These are phyloP conservation scores for Epinephelus fuscoguttatus DNA, from an alignment of 2,113 vertebrate genomes.

Conservation along the genomic window DNA sequence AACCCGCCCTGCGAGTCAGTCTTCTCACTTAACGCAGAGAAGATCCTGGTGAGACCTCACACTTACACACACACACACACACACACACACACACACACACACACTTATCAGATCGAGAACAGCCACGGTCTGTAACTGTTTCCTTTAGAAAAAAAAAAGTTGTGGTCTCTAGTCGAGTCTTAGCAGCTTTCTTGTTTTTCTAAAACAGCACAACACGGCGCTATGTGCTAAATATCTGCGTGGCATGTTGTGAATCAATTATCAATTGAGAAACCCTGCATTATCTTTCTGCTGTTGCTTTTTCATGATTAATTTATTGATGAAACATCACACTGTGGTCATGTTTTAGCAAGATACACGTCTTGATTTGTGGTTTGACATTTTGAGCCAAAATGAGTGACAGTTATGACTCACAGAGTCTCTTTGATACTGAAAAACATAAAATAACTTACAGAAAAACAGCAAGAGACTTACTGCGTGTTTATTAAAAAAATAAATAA, in stretches of 20 bases:
- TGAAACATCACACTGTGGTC: not conserved
- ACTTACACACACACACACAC: slow-evolving; percentile 10
- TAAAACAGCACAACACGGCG: not conserved
- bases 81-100: slow-evolving; percentile 16
- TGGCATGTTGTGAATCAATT: not conserved
- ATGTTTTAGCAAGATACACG: not conserved
- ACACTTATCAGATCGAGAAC: not conserved
- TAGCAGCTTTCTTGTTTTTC: not conserved
- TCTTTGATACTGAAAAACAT: not conserved
- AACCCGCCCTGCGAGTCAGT: slow-evolving; percentile 91
- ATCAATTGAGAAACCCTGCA: not conserved
- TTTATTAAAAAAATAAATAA: not conserved
- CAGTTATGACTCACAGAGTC: not conserved
- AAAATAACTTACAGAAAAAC: not conserved
- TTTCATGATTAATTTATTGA: too few species aligned
- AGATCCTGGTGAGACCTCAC: slow-evolving; percentile 90
- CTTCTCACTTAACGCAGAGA: slow-evolving; percentile 94
- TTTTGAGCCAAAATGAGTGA: not conserved
- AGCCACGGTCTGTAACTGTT: not conserved
- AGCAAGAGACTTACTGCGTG: not conserved
- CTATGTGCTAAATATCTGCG: not conserved
- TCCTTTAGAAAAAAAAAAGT: not conserved
- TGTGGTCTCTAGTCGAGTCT: not conserved
- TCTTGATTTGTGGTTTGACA: not conserved
- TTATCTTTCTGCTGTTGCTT: not conserved